A percentile compares a stretch with the other conserved stretches of the same genome.
Evolutionary conservation across 2,888 invertebrate species (phyloP).

Genomic region (Argyresthia goedartella): DNA sequence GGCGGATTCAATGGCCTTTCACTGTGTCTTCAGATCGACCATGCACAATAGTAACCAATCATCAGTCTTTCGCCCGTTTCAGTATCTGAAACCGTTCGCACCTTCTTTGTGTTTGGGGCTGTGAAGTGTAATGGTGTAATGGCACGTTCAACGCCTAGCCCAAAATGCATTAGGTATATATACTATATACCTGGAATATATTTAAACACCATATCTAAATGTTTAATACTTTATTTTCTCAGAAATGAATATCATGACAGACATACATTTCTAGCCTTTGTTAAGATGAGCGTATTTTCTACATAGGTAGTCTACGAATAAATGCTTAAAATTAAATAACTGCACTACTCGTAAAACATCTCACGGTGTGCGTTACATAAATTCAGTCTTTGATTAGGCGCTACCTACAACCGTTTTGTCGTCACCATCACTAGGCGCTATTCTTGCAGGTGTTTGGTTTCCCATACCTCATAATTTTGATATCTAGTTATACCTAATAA

Average conservation of each 20-base stretch:
- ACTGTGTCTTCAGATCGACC: too few relatives aligned
- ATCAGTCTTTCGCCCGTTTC: too few relatives aligned
- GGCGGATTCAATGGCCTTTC: too few relatives aligned
- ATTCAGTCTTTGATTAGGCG: constrained; percentile 67
- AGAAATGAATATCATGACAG: constrained; percentile 60
- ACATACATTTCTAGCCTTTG: constrained; percentile 47
- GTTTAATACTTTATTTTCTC: constrained; percentile 14
- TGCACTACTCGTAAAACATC: constrained; percentile 25
- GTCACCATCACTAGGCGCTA: constrained; percentile 18
- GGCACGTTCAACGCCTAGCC: too few relatives aligned
- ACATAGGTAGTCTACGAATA: neutral
- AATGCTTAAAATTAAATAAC: neutral
- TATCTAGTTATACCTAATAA: too few relatives aligned
- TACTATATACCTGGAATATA: too few relatives aligned
- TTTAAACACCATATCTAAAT: neutral
- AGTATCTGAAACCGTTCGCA: too few relatives aligned
- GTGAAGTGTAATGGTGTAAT: too few relatives aligned
- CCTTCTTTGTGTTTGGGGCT: too few relatives aligned
- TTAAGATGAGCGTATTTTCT: constrained; percentile 54
- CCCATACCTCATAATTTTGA: too few relatives aligned
- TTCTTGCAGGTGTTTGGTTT: constrained; percentile 15
- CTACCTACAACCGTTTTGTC: constrained; percentile 17
- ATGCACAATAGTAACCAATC: too few relatives aligned
- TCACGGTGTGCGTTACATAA: constrained; percentile 44
- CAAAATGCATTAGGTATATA: too few relatives aligned